Evolutionary conservation across 35 echinoderm and acorn worm species (phyloP), one percentile per base, ranked within the genome.

Genomic region (Patiria miniata): DNA sequence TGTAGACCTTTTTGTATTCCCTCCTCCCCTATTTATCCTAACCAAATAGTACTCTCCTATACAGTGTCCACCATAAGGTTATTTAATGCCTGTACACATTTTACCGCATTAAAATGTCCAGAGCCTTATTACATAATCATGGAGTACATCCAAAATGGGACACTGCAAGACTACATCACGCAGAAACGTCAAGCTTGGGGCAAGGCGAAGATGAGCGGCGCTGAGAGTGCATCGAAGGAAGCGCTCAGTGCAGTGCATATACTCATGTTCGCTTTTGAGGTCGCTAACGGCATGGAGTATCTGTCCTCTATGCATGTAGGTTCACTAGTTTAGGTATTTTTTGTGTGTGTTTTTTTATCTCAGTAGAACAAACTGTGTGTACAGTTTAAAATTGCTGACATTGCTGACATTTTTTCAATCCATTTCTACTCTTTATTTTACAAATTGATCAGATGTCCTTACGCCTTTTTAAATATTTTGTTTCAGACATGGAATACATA

Each of bases 81-180:
- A 57, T 1, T 56, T 0, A n/a, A 12, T 56, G n/a, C n/a, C 14
- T 56, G 14, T 17, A 56, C 1, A 17, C 14, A n/a, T 56, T 56
- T n/a, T 73, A 6, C 5, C 21, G 29, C 2, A 30, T 16, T 9
- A 36, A 2, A 47, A 7, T 73, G 2, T 73, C 0, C 26, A 73
- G 65, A 73, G 26, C 65, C 65, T 26, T 73, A 26, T 23, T 73
- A 73, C 65, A 73, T 73, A 7, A 73, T 73, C 26, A 73, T 73
- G 65, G 65, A 73, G 26, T 73, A 32, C 65, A 23, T 73, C 29
- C 65, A 18, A 0, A 73, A 73, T 34, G 65, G 65, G 2, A 36
- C 65, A 7, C 65, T 73, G 65, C 19, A 73, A 23, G 65, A 18
- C 26, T 73, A 6, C 65, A 26, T 73, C 26, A 73, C 0, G 29